These are phyloP conservation scores for Euzophera pinguis DNA, from an alignment of 2,888 invertebrate species.

Conservation along the genomic window DNA sequence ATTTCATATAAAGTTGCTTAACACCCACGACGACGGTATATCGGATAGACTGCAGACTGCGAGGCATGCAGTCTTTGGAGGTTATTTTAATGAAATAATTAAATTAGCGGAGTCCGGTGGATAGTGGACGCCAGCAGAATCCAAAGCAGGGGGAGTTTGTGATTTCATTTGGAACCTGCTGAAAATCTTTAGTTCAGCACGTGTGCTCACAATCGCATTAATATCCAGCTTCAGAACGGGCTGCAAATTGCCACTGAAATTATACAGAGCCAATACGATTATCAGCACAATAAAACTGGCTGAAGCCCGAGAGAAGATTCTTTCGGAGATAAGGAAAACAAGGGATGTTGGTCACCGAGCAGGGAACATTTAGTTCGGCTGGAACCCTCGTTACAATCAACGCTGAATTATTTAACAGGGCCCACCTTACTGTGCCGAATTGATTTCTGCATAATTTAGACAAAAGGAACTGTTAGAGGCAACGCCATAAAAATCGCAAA, in stretches of 20 bases:
- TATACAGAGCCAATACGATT: constrained; percentile 39
- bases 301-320: constrained; percentile 40
- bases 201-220: constrained; percentile 18
- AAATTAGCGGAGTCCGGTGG: constrained; percentile 59
- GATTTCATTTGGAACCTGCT: constrained; percentile 49
- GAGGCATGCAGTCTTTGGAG: constrained; percentile 48
- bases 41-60: constrained; percentile 45
- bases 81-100: constrained; percentile 71
- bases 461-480: constrained; percentile 48
- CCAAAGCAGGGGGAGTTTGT: constrained; percentile 44
- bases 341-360: constrained; percentile 52
- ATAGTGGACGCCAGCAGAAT: constrained; percentile 58
- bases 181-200: constrained; percentile 22
- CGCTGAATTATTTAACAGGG: constrained; percentile 71
- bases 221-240: constrained; percentile 16
- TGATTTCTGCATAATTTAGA: constrained; percentile 75
- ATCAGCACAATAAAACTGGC: constrained; percentile 33
- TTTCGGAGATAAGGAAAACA: constrained; percentile 54
- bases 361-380: constrained; percentile 63
- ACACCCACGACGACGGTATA: constrained; percentile 43
- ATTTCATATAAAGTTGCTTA: constrained; percentile 35
- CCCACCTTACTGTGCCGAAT: constrained; percentile 63
- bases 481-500: constrained; percentile 49
- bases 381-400: constrained; percentile 72
- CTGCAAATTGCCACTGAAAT: constrained; percentile 28